These are phyloP conservation scores for Philopotamus ludificatus DNA, from an alignment of 1,140 invertebrate genomes.

Conservation along the genomic window DNA sequence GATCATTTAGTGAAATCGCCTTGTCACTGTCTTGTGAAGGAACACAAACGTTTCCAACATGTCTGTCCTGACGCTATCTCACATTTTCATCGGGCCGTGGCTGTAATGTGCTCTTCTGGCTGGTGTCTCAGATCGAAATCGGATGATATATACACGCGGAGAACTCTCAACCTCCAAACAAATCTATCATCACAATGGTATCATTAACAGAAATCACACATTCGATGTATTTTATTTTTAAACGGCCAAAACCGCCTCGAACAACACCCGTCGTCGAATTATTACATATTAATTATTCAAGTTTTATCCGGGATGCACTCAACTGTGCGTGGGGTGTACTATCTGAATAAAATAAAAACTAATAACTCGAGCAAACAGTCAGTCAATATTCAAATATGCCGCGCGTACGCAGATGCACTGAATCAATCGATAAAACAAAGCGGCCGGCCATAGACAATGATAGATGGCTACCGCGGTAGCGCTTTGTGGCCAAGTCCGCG, in stretches of 20 bases:
- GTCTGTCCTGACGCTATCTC: constrained; percentile 4
- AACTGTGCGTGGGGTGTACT: not conserved
- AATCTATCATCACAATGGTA: not conserved
- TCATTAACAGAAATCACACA: not conserved
- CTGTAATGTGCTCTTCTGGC: not conserved
- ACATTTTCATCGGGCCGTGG: constrained; percentile 1
- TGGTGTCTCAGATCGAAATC: not conserved
- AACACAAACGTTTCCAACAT: not conserved
- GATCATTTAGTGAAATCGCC: constrained; percentile 2
- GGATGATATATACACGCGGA: not conserved
- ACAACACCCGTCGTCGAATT: not conserved
- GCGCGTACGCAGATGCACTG: constrained; percentile 6
- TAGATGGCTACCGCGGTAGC: constrained; percentile 27
- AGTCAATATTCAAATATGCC: constrained; percentile 3
- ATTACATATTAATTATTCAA: no score
- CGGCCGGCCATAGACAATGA: constrained; percentile 24
- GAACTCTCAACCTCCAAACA: not conserved
- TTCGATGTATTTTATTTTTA: not conserved
- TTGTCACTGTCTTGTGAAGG: not conserved
- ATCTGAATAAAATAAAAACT: no score
- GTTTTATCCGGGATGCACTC: no score
- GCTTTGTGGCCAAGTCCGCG: constrained; percentile 6
- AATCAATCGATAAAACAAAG: constrained; percentile 30
- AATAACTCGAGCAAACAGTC: not conserved
- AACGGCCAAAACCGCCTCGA: not conserved